phyloP scores from a whole-genome alignment of 2,888 invertebrate species.

The Morpho deidamia region DNA sequence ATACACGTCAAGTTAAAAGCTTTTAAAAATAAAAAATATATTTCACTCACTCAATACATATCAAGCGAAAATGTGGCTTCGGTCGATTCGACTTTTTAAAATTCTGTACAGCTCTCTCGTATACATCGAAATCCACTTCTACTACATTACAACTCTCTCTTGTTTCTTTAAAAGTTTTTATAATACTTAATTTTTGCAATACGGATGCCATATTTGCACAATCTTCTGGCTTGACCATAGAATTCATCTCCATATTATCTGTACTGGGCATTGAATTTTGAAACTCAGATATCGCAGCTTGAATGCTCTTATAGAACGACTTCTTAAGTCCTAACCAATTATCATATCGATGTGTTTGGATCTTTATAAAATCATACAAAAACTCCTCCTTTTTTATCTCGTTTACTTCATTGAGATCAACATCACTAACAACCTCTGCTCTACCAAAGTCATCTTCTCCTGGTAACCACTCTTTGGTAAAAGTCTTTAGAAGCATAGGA shows the following conservation, averaged over 20 bases:
- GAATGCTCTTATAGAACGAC: slow-evolving; percentile 44
- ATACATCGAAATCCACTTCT: slow-evolving; percentile 60
- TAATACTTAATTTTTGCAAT: slow-evolving; percentile 53
- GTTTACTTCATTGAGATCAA: slow-evolving; percentile 28
- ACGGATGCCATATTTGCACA: slow-evolving; percentile 44
- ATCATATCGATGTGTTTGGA: slow-evolving; percentile 33
- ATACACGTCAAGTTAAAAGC: no score
- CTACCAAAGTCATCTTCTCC: slow-evolving; percentile 51
- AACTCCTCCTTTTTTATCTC: slow-evolving; percentile 42
- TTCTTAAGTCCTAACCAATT: slow-evolving; percentile 60
- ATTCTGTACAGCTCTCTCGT: slow-evolving; percentile 58
- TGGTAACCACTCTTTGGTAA: slow-evolving; percentile 51
- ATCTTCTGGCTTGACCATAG: slow-evolving; percentile 46
- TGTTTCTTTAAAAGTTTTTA: slow-evolving; percentile 36
- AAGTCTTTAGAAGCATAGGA: slow-evolving; percentile 28
- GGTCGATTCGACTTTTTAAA: slow-evolving; percentile 58
- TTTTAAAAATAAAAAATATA: neutral
- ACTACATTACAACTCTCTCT: slow-evolving; percentile 38
- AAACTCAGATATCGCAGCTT: slow-evolving; percentile 39
- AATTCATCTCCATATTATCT: slow-evolving; percentile 24
- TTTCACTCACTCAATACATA: slow-evolving; percentile 60
- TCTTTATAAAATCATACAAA: slow-evolving; percentile 46
- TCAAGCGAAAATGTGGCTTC: slow-evolving; percentile 59
- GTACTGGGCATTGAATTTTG: slow-evolving; percentile 25
- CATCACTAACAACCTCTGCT: slow-evolving; percentile 40